These are phyloP conservation scores for Meiosimyza decipiens DNA, from an alignment of 2,888 invertebrate species.

Conservation along the genomic window DNA sequence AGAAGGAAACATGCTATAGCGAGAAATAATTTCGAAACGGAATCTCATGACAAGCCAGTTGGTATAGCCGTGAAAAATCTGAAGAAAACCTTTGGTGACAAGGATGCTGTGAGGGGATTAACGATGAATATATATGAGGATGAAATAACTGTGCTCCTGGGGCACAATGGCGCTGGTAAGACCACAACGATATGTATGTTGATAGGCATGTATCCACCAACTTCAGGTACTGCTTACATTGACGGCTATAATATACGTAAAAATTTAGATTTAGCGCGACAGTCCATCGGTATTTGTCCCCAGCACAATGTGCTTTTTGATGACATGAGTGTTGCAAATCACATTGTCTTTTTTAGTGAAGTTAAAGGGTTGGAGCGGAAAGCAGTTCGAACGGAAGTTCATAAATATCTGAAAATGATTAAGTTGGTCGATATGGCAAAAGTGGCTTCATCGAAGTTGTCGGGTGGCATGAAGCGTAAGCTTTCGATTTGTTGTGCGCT, in stretches of 20 bases:
- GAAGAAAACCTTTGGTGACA: constrained; percentile 71
- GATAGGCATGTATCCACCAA: constrained; percentile 78
- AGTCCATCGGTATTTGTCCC: constrained; percentile 80
- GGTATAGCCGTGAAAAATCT: constrained; percentile 71
- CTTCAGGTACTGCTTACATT: constrained; percentile 74
- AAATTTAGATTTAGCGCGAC: constrained; percentile 72
- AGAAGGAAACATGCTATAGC: constrained; percentile 14
- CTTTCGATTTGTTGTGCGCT: constrained; percentile 79
- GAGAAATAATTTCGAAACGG: constrained; percentile 34
- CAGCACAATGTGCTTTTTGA: constrained; percentile 87
- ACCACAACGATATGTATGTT: constrained; percentile 91
- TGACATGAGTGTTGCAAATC: constrained; percentile 82
- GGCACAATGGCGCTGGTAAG: constrained; percentile 86
- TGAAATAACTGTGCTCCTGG: constrained; percentile 85
- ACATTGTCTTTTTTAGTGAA: constrained; percentile 81
- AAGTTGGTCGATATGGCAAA: constrained; percentile 74
- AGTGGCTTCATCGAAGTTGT: constrained; percentile 70
- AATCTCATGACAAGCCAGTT: constrained; percentile 58
- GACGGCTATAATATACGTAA: constrained; percentile 75
- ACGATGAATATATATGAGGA: constrained; percentile 83
- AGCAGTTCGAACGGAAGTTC: constrained; percentile 71
- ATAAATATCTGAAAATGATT: constrained; percentile 72
- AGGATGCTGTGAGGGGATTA: constrained; percentile 73
- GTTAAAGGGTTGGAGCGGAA: constrained; percentile 69
- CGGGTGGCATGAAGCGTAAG: constrained; percentile 80